These are phyloP conservation scores for Allolobophora icterica DNA, from an alignment of 2,888 invertebrate species.

Conservation along the genomic window DNA sequence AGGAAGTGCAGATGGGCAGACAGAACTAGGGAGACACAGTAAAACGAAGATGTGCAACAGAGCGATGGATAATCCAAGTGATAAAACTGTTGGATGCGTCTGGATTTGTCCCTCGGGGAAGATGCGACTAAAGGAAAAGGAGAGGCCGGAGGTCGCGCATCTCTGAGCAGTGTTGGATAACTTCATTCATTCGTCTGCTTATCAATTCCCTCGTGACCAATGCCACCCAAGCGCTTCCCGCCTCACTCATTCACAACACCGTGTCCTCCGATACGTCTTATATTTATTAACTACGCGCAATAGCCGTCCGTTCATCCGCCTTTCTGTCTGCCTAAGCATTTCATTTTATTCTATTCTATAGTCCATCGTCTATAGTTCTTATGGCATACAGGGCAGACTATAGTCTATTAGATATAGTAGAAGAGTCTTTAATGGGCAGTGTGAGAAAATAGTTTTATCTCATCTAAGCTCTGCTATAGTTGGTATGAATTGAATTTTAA, in stretches of 20 bases:
- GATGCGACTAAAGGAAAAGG: not conserved
- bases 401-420: too few species aligned
- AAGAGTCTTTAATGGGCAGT: too few species aligned
- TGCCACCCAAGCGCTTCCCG: not conserved
- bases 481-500: too few species aligned
- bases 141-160: not conserved
- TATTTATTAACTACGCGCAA: not conserved
- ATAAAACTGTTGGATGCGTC: not conserved
- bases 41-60: not conserved
- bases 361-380: not conserved
- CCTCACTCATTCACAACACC: not conserved
- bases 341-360: not conserved
- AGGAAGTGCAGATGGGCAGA: slow-evolving; percentile 14
- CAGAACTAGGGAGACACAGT: not conserved
- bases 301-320: not conserved
- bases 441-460: too few species aligned
- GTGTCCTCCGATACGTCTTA: not conserved
- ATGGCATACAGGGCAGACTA: too few species aligned
- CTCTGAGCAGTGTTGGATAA: slow-evolving; percentile 19
- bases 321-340: not conserved
- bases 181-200: slow-evolving; percentile 26
- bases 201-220: not conserved
- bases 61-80: slow-evolving; percentile 17
- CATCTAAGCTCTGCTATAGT: too few species aligned
- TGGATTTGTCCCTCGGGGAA: not conserved